A percentile compares a stretch with the other conserved stretches of the same genome.
Evolutionary conservation across 2,113 vertebrate genomes (phyloP).

Genomic region (Rhombomys opimus): DNA sequence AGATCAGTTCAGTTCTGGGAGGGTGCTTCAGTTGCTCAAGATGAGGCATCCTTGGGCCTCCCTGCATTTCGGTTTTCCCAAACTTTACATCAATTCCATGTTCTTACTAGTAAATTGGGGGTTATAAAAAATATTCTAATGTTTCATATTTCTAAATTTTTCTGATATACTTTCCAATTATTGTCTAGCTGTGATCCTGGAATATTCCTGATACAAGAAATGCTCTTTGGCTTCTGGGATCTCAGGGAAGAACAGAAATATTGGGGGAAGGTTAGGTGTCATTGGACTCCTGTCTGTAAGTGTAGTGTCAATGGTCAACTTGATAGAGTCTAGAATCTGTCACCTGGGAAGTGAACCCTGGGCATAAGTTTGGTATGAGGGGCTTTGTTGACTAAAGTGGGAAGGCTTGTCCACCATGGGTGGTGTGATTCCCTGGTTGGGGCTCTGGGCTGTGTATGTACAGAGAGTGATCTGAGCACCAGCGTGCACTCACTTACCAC

Average conservation of each 20-base stretch:
- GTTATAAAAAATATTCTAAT: background rate
- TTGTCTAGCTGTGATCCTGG: background rate
- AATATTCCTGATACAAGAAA: background rate
- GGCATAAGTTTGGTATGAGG: background rate
- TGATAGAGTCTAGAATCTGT: background rate
- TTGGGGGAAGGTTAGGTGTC: background rate
- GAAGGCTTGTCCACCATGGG: background rate
- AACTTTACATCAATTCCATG: background rate
- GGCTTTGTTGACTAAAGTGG: background rate
- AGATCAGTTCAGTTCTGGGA: background rate
- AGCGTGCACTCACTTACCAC: background rate
- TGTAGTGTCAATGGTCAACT: background rate
- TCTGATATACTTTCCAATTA: background rate
- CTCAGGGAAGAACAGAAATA: background rate
- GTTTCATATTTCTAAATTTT: background rate
- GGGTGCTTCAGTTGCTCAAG: background rate
- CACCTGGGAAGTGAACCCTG: background rate
- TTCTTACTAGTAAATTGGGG: background rate
- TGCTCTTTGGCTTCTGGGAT: background rate
- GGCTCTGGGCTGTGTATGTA: background rate
- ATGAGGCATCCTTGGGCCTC: background rate
- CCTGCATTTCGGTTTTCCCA: background rate
- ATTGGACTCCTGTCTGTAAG: background rate
- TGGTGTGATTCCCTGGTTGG: background rate
- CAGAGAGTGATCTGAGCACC: background rate